phyloP scores from a whole-genome alignment of 92 coral and sea anemone species.

The Muricea muricata region DNA sequence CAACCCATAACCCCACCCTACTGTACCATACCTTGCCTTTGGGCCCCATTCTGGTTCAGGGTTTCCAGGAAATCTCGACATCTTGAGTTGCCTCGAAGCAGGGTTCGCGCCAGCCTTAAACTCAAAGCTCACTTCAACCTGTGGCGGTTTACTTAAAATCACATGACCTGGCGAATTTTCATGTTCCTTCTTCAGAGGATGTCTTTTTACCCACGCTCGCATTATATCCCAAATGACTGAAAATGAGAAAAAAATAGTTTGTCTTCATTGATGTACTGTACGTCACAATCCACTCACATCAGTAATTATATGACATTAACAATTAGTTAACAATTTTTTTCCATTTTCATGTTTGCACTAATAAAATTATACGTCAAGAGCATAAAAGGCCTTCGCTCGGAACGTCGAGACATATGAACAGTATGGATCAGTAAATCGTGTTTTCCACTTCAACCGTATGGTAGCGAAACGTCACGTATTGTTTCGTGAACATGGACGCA shows the following conservation, averaged over 20 bases:
- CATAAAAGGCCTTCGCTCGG: no score
- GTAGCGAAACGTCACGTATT: no score
- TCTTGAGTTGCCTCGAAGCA: slow-evolving; percentile 78
- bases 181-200: slow-evolving; percentile 84
- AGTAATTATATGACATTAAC: no score
- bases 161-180: slow-evolving; percentile 79
- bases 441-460: no score
- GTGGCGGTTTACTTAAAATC: slow-evolving; percentile 78
- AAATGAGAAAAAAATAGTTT: background rate
- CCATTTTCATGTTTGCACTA: no score
- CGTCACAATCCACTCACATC: no score
- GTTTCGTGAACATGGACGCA: no score
- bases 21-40: slow-evolving; percentile 77
- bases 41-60: slow-evolving; percentile 99
- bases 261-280: no score
- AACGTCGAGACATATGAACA: no score
- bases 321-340: no score
- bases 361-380: no score
- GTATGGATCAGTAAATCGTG: no score
- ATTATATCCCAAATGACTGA: slow-evolving; percentile 93
- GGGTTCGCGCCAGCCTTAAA: slow-evolving; percentile 85
- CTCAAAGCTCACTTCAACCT: slow-evolving; percentile 77
- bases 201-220: slow-evolving; percentile 90
- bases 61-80: slow-evolving; percentile 87
- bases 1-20: slow-evolving; percentile 1